Evolutionary conservation across 1,140 invertebrate genomes (phyloP), one percentile per base, ranked within the genome.

Genomic region (Cataglyphis hispanica): DNA sequence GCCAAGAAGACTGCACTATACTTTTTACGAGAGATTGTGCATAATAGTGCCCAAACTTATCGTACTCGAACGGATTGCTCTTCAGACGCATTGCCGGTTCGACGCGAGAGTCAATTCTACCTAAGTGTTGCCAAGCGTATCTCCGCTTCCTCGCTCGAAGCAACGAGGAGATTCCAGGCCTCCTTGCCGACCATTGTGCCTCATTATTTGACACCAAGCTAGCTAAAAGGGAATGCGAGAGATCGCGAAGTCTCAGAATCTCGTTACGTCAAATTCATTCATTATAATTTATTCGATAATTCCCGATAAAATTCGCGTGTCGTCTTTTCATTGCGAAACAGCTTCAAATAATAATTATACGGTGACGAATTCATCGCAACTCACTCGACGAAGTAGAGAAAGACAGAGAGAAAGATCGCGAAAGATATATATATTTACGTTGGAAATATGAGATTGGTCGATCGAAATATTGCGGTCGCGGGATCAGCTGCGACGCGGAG

Each of bases 111-210:
- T 92, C 90, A 88, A 93, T 93, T 90, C 85, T 86, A 87, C 72
- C 67, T 69, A 72, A 31, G 69, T 77, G 70, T 91, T 90, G 91
- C 87, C 86, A 75, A 94, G 92, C 93, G 93, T 93, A 93, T 94
- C 93, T 93, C 93, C 93, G 93, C 86, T 94, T 94, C 93, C 93
- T 93, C 74, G 74, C 81, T 75, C 86, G 43, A 88, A 61, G 69
- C 63, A 80, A 46, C 69, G 81, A n/a, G n/a, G 34, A 70, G 77
- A 40, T 61, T 56, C 16, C 40, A 37, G 11, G 34, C 37, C 75
- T 31, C 66, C 87, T 86, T 56, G 84, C 46, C 56, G 78, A 27
- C 11, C 31, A 67, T 72, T 31, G 53, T 37, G 40, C 66, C 69
- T 78, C 70, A 64, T 67, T 72, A 83, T 83, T 83, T 25, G 27